A percentile compares a stretch with the other conserved stretches of the same genome.
Evolutionary conservation across 2,113 vertebrate genomes (phyloP).

Genomic region (Cisticola juncidis): DNA sequence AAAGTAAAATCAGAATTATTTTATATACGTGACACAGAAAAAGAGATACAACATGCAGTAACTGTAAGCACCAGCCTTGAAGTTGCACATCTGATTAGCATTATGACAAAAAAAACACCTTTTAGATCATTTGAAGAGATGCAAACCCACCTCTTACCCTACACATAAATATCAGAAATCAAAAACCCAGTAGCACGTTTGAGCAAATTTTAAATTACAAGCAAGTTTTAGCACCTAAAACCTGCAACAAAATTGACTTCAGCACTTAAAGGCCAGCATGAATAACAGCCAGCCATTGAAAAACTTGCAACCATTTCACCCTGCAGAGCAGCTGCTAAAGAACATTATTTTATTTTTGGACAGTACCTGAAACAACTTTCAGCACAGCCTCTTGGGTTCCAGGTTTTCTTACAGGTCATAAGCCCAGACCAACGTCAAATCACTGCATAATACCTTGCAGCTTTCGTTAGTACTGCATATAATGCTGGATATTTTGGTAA

Average conservation of each 20-base stretch:
- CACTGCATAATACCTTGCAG: not conserved
- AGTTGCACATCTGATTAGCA: not conserved
- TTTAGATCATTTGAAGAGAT: not conserved
- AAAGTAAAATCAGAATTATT: not conserved
- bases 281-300: not conserved
- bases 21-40: not conserved
- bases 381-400: not conserved
- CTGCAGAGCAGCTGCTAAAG: not conserved
- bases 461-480: not conserved
- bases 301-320: not conserved
- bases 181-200: accelerated
- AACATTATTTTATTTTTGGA: not conserved
- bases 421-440: not conserved
- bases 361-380: not conserved
- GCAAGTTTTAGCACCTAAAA: not conserved
- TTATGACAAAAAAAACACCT: not conserved
- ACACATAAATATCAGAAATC: not conserved
- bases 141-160: not conserved
- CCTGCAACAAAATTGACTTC: not conserved
- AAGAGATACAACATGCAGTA: accelerated
- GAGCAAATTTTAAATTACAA: not conserved
- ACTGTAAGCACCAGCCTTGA: not conserved
- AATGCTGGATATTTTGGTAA: not conserved
- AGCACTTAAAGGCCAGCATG: not conserved
- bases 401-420: not conserved